A percentile compares a stretch with the other conserved stretches of the same genome.
Evolutionary conservation across 2,888 invertebrate genomes (phyloP).

Genomic region (Eurytoma adleriae): DNA sequence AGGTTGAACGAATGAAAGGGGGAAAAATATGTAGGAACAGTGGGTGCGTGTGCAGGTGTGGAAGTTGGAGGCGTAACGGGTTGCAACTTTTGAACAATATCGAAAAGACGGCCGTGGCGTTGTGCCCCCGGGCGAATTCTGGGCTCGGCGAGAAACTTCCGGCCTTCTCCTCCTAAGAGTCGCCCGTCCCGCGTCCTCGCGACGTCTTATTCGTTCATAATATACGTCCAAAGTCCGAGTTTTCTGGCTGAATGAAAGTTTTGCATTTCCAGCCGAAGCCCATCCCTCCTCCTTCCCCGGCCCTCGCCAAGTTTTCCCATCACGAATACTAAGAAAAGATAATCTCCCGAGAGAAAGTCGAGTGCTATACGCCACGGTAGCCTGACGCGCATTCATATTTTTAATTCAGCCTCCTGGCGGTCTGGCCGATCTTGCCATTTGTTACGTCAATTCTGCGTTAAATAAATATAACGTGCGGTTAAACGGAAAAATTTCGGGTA

Average conservation of each 20-base stretch:
- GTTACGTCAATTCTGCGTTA: no score
- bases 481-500: no score
- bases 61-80: not conserved
- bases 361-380: not conserved
- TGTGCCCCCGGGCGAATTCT: conserved; percentile 19
- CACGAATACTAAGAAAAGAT: conserved; percentile 43
- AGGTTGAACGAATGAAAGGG: not conserved
- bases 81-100: conserved; percentile 54
- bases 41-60: not conserved
- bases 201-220: conserved; percentile 52
- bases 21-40: not conserved
- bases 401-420: conserved; percentile 27
- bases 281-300: not conserved
- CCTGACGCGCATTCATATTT: conserved; percentile 17
- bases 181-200: not conserved
- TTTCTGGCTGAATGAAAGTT: conserved; percentile 54
- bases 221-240: conserved; percentile 55
- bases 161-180: conserved; percentile 4
- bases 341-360: conserved; percentile 44
- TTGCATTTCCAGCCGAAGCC: conserved; percentile 50
- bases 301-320: conserved; percentile 52
- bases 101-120: conserved; percentile 19
- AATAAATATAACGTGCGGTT: no score
- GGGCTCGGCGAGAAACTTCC: conserved; percentile 46
- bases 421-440: not conserved